Evolutionary conservation across 2,797 vertebrate genomes (phyloP).

Genomic region (Echiichthys vipera): DNA sequence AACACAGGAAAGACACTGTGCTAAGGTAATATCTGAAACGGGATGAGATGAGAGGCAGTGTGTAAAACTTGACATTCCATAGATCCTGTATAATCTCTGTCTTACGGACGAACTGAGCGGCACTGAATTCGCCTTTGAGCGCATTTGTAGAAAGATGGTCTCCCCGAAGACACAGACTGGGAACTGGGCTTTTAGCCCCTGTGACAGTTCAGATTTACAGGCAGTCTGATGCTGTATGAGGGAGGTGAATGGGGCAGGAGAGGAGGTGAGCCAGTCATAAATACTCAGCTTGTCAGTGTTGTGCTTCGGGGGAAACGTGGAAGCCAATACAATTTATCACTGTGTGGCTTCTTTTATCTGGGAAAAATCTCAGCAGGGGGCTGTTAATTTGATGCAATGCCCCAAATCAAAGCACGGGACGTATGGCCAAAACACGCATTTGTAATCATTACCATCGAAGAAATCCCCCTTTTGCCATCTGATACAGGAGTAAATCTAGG

Average conservation of each 20-base stretch:
- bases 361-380: slow-evolving; percentile 42
- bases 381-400: slow-evolving; percentile 53
- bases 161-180: slow-evolving; percentile 46
- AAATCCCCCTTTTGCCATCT: slow-evolving; percentile 1
- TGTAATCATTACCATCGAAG: slow-evolving; percentile 50
- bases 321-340: slow-evolving; percentile 64
- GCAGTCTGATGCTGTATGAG: slow-evolving; percentile 47
- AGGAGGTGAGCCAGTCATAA: slow-evolving; percentile 68
- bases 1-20: slow-evolving; percentile 22
- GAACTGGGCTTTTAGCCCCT: slow-evolving; percentile 45
- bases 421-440: slow-evolving; percentile 34
- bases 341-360: slow-evolving; percentile 59
- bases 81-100: slow-evolving; percentile 29
- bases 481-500: slow-evolving; percentile 18
- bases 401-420: slow-evolving; percentile 27
- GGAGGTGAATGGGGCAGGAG: slow-evolving; percentile 53
- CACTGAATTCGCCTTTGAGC: slow-evolving; percentile 35
- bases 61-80: slow-evolving; percentile 31
- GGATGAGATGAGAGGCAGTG: slow-evolving; percentile 20
- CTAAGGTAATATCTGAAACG: not conserved
- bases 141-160: slow-evolving; percentile 47
- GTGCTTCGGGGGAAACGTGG: slow-evolving; percentile 55
- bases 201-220: slow-evolving; percentile 72
- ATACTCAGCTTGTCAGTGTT: slow-evolving; percentile 59
- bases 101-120: slow-evolving; percentile 31